Conservation (phyloP, 2,888 invertebrate genomes). For the Cremastobaeus sp. region DNA sequence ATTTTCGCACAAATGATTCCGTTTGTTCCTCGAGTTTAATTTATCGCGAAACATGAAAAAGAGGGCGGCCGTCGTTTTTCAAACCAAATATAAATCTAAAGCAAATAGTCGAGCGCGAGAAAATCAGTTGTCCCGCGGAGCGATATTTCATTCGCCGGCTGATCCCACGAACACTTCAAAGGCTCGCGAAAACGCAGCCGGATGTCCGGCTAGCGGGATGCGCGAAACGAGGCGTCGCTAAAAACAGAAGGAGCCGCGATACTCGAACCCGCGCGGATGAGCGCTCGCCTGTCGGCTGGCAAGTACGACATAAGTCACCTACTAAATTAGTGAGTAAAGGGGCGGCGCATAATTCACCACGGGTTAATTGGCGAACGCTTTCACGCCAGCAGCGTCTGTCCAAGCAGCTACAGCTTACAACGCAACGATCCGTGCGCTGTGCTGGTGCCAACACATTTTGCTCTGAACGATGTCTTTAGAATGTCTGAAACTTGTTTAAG, state of each 20-base stretch:
- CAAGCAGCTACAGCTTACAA: conserved; percentile 71
- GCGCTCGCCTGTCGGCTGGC: conserved; percentile 57
- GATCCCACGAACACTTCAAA: conserved; percentile 73
- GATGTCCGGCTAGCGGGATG: conserved; percentile 70
- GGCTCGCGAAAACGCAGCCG: conserved; percentile 65
- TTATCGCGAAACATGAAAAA: not conserved
- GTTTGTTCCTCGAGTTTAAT: conserved; percentile 17
- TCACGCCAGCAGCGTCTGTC: conserved; percentile 77
- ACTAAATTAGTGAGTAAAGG: conserved; percentile 75
- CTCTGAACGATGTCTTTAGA: conserved; percentile 57
- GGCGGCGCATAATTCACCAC: conserved; percentile 76
- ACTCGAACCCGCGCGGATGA: conserved; percentile 52
- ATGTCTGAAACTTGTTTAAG: conserved; percentile 54
- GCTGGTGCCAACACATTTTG: conserved; percentile 47
- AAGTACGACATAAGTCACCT: conserved; percentile 77
- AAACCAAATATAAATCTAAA: conserved; percentile 33
- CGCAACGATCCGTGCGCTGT: conserved; percentile 49
- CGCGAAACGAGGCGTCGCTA: conserved; percentile 31
- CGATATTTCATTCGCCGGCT: conserved; percentile 76
- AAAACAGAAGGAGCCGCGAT: conserved; percentile 53
- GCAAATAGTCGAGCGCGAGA: conserved; percentile 43
- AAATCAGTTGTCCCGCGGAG: conserved; percentile 58
- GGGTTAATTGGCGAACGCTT: conserved; percentile 78
- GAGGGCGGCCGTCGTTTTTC: not conserved
- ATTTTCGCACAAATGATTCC: conserved; percentile 48